Conservation (phyloP, 2,888 invertebrate genomes). For the Cephus pulcher region DNA sequence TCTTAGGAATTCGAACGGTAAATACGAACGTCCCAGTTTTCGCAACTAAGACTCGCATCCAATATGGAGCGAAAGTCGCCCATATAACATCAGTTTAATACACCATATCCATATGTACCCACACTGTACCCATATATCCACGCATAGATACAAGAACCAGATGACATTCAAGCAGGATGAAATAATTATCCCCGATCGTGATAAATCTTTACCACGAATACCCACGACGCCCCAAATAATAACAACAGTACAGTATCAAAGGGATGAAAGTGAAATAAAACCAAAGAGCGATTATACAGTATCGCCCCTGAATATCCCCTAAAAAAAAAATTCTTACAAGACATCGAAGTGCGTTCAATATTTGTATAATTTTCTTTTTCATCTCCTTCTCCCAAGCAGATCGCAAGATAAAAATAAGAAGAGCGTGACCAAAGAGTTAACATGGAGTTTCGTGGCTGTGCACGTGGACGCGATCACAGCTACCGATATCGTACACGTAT, state of each 20-base stretch:
- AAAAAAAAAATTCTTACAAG: not conserved
- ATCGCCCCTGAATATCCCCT: not conserved
- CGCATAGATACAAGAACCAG: not conserved
- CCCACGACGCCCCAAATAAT: not conserved
- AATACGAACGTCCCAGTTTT: constrained; percentile 27
- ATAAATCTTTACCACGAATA: not conserved
- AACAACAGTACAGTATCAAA: not conserved
- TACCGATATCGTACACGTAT: no score
- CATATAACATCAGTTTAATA: not conserved
- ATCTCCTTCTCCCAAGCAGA: constrained; percentile 23
- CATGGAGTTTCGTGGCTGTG: not conserved
- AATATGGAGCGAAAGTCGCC: constrained; percentile 35
- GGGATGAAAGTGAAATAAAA: not conserved
- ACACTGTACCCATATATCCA: not conserved
- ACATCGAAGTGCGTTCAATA: not conserved
- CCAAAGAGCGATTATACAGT: not conserved
- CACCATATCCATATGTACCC: not conserved
- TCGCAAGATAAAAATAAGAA: constrained; percentile 13
- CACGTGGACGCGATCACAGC: not conserved
- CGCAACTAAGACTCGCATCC: constrained; percentile 16
- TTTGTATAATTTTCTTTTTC: constrained; percentile 3
- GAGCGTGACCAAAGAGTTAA: constrained; percentile 3
- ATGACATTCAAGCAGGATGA: not conserved
- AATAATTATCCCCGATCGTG: not conserved
- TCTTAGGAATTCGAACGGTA: constrained; percentile 10